These are phyloP conservation scores for Seira sanloemensis DNA, from an alignment of 2,888 invertebrate genomes.

Conservation along the genomic window DNA sequence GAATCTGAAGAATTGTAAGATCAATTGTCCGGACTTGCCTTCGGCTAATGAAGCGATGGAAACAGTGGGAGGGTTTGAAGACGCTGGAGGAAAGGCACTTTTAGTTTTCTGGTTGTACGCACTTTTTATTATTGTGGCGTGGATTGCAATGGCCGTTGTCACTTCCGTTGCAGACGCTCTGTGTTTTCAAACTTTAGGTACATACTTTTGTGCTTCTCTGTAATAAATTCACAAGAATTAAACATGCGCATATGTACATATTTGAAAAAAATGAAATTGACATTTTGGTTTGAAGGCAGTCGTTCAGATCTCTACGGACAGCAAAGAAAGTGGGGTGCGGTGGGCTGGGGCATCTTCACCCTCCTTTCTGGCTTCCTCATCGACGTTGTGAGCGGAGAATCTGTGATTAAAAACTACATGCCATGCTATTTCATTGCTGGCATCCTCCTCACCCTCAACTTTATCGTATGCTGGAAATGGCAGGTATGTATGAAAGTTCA, in stretches of 20 bases:
- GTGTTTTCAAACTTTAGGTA: conserved; percentile 89
- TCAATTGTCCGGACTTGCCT: conserved; percentile 47
- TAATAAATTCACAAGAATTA: too few relatives aligned
- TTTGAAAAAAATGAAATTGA: conserved; percentile 3
- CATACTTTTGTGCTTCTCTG: conserved; percentile 73
- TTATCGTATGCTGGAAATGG: conserved; percentile 72
- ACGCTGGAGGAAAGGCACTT: background rate
- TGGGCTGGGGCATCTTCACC: conserved; percentile 90
- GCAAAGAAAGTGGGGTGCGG: conserved; percentile 91
- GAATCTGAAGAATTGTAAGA: conserved; percentile 46
- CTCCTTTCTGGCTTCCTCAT: conserved; percentile 86
- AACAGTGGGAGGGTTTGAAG: background rate
- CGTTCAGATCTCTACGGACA: conserved; percentile 86
- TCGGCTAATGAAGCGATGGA: conserved; percentile 37
- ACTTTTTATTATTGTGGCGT: conserved; percentile 84
- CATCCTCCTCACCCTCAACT: conserved; percentile 63
- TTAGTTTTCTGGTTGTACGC: conserved; percentile 87
- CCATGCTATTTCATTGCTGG: conserved; percentile 85
- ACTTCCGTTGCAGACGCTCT: conserved; percentile 93
- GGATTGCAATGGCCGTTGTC: conserved; percentile 90
- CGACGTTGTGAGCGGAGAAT: conserved; percentile 83
- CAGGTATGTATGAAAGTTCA: conserved; percentile 63
- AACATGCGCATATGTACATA: too few relatives aligned
- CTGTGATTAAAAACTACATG: conserved; percentile 83
- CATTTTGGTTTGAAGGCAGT: conserved; percentile 79